phyloP scores from a whole-genome alignment of 2,113 vertebrate genomes.

The Cyanoderma ruficeps region DNA sequence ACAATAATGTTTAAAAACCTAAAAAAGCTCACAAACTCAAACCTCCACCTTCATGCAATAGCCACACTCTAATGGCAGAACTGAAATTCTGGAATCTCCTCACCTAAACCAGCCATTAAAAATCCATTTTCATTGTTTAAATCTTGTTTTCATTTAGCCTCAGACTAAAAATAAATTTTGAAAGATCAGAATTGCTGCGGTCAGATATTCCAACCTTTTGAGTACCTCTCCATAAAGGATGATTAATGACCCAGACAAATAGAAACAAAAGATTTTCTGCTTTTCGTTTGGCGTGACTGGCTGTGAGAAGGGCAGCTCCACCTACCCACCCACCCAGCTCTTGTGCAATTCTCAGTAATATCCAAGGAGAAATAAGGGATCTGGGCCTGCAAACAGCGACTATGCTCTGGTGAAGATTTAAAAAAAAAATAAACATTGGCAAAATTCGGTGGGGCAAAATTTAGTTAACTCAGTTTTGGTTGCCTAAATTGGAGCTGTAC shows the following conservation, averaged over 20 bases:
- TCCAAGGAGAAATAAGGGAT: neutral
- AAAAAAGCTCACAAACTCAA: neutral
- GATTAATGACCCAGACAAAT: neutral
- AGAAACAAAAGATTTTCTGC: slow-evolving; percentile 11
- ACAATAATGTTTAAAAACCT: neutral
- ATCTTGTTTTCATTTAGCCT: neutral
- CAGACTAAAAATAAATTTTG: slow-evolving; percentile 17
- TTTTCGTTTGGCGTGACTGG: neutral
- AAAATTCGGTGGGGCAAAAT: neutral
- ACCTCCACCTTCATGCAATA: neutral
- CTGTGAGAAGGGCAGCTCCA: neutral
- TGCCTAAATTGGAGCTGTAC: neutral
- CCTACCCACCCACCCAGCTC: neutral
- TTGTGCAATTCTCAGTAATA: neutral
- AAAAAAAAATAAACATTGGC: neutral
- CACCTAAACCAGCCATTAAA: neutral
- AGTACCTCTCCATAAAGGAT: neutral
- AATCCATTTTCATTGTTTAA: neutral
- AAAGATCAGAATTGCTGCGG: neutral
- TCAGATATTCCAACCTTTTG: neutral
- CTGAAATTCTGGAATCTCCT: neutral
- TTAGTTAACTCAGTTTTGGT: neutral
- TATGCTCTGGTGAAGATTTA: neutral
- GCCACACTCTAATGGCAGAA: neutral
- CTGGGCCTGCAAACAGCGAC: neutral